Percentiles rank a stretch among this genome's conserved stretches.
Evolutionary conservation across 1,140 invertebrate species (phyloP).

Genomic region (Aphaenogaster rudis): DNA sequence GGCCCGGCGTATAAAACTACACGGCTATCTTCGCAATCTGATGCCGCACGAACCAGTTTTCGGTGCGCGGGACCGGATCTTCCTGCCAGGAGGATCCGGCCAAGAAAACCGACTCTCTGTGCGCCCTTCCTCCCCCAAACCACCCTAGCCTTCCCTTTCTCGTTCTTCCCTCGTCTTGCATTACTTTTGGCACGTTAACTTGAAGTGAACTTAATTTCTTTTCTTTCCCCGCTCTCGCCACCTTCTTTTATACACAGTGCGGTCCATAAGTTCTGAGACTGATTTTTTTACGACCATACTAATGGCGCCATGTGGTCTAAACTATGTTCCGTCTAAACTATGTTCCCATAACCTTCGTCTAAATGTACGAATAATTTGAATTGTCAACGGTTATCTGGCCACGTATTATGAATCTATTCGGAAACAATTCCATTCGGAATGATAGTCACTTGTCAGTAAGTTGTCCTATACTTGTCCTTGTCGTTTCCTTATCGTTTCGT

Average conservation of each 20-base stretch:
- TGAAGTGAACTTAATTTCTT: neutral
- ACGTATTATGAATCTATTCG: too few relatives aligned
- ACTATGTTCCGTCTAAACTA: too few relatives aligned
- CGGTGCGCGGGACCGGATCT: slow-evolving; percentile 79
- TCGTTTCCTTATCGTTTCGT: too few relatives aligned
- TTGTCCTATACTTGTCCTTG: too few relatives aligned
- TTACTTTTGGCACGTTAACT: slow-evolving; percentile 23
- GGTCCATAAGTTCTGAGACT: too few relatives aligned
- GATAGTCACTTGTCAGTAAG: too few relatives aligned
- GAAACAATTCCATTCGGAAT: too few relatives aligned
- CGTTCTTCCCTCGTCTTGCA: slow-evolving; percentile 22
- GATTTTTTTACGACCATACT: too few relatives aligned
- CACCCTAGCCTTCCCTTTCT: slow-evolving; percentile 25
- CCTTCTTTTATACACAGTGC: neutral
- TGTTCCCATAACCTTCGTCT: too few relatives aligned
- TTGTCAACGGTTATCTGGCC: too few relatives aligned
- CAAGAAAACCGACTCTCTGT: slow-evolving; percentile 47
- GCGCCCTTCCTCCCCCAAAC: neutral
- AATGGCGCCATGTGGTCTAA: too few relatives aligned
- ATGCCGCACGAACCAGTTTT: slow-evolving; percentile 86
- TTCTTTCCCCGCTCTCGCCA: neutral
- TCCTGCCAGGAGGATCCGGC: slow-evolving; percentile 74
- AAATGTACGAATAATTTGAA: too few relatives aligned
- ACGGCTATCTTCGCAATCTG: slow-evolving; percentile 85
- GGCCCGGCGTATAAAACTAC: slow-evolving; percentile 81